Percentiles rank a stretch among this genome's conserved stretches.
phyloP scores from a whole-genome alignment of 2,888 invertebrate genomes.

The Beris chalybata region DNA sequence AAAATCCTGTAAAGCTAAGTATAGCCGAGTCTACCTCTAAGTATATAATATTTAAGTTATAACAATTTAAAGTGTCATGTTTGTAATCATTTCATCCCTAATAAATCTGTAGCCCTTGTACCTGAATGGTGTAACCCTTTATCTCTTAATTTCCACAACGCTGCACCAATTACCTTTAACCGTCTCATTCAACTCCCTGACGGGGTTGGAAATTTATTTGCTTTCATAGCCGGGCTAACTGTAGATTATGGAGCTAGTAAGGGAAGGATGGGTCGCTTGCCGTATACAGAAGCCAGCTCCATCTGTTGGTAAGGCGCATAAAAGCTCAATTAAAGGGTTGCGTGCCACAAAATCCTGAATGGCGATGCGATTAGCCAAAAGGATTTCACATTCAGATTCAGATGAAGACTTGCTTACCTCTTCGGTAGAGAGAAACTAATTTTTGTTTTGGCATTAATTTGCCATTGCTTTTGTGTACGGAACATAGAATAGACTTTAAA shows the following conservation, averaged over 20 bases:
- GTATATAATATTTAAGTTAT: constrained; percentile 26
- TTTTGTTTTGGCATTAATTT: constrained; percentile 11
- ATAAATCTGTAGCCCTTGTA: constrained; percentile 34
- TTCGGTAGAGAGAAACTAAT: constrained; percentile 7
- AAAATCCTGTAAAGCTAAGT: constrained; percentile 6
- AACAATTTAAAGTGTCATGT: constrained; percentile 39
- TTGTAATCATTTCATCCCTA: constrained; percentile 38
- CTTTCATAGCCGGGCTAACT: constrained; percentile 6
- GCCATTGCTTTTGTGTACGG: background rate
- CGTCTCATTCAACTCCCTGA: constrained; percentile 34
- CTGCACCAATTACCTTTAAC: constrained; percentile 45
- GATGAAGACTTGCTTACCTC: constrained; percentile 2
- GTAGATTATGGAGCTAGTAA: background rate
- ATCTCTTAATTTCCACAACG: constrained; percentile 46
- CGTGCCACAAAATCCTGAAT: constrained; percentile 42
- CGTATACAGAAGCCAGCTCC: constrained; percentile 1
- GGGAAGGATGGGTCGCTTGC: background rate
- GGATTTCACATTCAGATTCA: constrained; percentile 20
- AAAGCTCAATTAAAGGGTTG: constrained; percentile 44
- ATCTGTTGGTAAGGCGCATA: constrained; percentile 32
- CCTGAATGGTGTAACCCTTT: constrained; percentile 41
- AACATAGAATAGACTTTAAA: too few species aligned
- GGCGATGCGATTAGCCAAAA: constrained; percentile 37
- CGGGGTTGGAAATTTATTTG: constrained; percentile 22
- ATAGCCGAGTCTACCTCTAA: background rate